Conservation (phyloP, 2,113 vertebrate species). For the Uria aalge region DNA sequence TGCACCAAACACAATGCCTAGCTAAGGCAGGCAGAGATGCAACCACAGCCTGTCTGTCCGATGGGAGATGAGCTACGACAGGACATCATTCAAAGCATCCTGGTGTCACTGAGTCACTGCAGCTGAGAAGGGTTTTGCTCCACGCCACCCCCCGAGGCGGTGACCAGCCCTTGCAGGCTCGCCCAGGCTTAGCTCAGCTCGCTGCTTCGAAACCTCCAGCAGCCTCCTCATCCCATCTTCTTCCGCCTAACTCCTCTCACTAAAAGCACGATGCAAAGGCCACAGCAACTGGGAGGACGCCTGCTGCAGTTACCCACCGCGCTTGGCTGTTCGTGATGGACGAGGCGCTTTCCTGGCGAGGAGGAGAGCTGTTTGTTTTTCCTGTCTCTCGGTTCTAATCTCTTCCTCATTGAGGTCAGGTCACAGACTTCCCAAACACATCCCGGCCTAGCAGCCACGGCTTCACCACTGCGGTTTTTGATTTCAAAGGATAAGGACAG, state of each 20-base stretch:
- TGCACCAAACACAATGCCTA: background rate
- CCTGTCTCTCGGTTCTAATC: conserved; percentile 20
- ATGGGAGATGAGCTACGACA: background rate
- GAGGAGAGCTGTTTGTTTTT: conserved; percentile 34
- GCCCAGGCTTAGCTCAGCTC: background rate
- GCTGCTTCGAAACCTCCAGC: background rate
- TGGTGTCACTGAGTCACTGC: background rate
- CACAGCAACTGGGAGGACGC: background rate
- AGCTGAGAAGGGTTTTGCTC: background rate
- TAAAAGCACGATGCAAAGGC: background rate
- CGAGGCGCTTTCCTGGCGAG: background rate
- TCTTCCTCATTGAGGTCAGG: conserved; percentile 32
- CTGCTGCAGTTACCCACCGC: background rate
- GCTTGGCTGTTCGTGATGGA: rapidly evolving
- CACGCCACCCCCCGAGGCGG: rapidly evolving
- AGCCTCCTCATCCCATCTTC: background rate
- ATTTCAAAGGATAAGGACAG: background rate
- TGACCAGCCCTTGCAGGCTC: background rate
- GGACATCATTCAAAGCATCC: background rate
- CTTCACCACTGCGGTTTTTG: background rate
- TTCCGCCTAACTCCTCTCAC: background rate
- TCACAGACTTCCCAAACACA: conserved; percentile 55
- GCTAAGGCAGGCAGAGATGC: background rate
- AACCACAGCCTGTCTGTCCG: background rate
- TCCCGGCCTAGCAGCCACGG: background rate